Evolutionary conservation across 2,888 invertebrate species (phyloP).

Genomic region (Agrotis exclamationis): DNA sequence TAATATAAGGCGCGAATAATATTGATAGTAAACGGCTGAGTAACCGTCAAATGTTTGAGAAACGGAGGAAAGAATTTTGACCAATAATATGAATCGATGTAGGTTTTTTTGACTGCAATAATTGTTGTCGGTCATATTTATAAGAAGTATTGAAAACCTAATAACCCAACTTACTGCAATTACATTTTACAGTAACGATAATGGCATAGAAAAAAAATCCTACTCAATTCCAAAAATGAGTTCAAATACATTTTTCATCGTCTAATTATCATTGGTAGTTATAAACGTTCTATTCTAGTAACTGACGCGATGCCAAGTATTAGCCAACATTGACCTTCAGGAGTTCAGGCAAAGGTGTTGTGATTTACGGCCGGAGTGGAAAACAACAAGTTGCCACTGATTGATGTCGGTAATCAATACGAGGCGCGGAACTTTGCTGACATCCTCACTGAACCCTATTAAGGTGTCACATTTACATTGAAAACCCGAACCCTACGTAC

Average conservation of each 20-base stretch:
- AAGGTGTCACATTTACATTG: constrained; percentile 26
- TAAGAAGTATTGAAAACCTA: no score
- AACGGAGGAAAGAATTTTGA: neutral
- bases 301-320: constrained; percentile 10
- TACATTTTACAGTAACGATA: neutral
- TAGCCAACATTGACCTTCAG: constrained; percentile 30
- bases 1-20: constrained; percentile 25
- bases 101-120: neutral
- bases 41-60: neutral
- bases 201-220: neutral
- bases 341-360: constrained; percentile 40
- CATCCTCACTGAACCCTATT: constrained; percentile 39
- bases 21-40: constrained; percentile 19
- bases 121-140: no score
- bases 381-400: constrained; percentile 57
- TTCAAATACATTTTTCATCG: neutral
- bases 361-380: constrained; percentile 36
- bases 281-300: neutral
- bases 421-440: constrained; percentile 37
- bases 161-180: no score
- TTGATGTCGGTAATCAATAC: constrained; percentile 57
- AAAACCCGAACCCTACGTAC: constrained; percentile 22
- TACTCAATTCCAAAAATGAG: neutral
- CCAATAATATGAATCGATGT: neutral
- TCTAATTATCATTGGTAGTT: neutral